Evolutionary conservation across 2,797 vertebrate species (phyloP), one percentile per base, ranked within the genome.

Genomic region (Hafferia zeledoni): DNA sequence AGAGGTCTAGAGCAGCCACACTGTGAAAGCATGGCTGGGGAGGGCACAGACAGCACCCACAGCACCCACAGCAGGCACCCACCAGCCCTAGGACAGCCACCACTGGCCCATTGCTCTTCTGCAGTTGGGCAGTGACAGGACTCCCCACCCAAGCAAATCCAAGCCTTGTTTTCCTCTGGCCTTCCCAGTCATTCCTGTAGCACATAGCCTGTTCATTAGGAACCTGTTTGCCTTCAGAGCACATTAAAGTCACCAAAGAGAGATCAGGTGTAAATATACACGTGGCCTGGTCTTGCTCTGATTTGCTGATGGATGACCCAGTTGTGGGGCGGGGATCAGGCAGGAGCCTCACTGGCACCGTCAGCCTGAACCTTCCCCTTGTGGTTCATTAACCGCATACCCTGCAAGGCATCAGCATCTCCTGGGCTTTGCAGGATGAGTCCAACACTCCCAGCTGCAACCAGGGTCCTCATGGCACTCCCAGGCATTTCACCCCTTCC

Each of bases 251-350:
- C 52, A 12, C 13, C 19, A 10, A 31, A 41, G 0, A 7, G n/a
- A 55, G 57, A 47, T 30, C 28, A 17, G 72, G 41, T 55, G 2
- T 15, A 31, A 81, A 25, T 6, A 31, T 17, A 10, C 13, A 4
- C 4, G 1, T 14, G 14, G 23, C 18, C 53, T 53, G 28, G 0
- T 17, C 46, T 55, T 2, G 0, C 65, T 71, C 39, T 9, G 16
- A 13, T 87, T 52, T 59, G 17, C 3, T 14, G 13, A 43, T 4
- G 4, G 56, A 18, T 20, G 46, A 53, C 68, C 19, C 47, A 57
- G 13, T 35, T 0, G 0, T 3, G 6, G 11, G n/a, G 30, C 28
- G 43, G 39, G 59, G 30, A 11, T 52, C 75, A 49, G 69, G 55
- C 53, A 75, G 49, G 41, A 82, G 33, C 64, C 53, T 57, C 25